Percentiles rank a stretch among this genome's conserved stretches.
Conservation (phyloP, 2,797 vertebrate genomes). For the Mormyrops boulengeri region DNA sequence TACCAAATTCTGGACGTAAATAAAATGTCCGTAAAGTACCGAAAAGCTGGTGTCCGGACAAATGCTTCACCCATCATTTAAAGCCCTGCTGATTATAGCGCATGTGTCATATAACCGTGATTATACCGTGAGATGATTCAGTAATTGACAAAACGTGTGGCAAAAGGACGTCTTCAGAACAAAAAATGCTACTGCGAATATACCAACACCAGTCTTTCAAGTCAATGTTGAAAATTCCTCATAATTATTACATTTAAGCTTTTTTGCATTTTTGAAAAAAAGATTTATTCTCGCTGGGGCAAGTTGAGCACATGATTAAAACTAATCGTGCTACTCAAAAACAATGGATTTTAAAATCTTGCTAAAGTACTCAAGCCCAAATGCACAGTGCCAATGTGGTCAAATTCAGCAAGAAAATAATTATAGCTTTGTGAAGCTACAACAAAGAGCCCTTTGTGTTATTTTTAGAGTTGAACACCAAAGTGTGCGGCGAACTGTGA, state of each 20-base stretch:
- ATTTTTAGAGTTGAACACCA: neutral
- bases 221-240: neutral
- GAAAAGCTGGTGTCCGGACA: neutral
- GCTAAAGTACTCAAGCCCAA: constrained; percentile 24
- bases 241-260: neutral
- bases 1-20: neutral
- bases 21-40: neutral
- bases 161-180: neutral
- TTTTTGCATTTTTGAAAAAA: neutral
- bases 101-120: neutral
- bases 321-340: neutral
- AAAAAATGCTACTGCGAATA: neutral
- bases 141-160: neutral
- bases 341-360: neutral
- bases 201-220: neutral
- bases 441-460: neutral
- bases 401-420: neutral
- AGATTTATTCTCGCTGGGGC: neutral
- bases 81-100: neutral
- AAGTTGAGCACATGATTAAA: neutral
- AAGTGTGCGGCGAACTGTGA: neutral
- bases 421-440: neutral
- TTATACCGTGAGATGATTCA: neutral
- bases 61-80: neutral
- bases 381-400: neutral